Percentiles rank a stretch among this genome's conserved stretches.
Evolutionary conservation across 2,113 vertebrate genomes (phyloP).

Genomic region (Mustela nigripes): DNA sequence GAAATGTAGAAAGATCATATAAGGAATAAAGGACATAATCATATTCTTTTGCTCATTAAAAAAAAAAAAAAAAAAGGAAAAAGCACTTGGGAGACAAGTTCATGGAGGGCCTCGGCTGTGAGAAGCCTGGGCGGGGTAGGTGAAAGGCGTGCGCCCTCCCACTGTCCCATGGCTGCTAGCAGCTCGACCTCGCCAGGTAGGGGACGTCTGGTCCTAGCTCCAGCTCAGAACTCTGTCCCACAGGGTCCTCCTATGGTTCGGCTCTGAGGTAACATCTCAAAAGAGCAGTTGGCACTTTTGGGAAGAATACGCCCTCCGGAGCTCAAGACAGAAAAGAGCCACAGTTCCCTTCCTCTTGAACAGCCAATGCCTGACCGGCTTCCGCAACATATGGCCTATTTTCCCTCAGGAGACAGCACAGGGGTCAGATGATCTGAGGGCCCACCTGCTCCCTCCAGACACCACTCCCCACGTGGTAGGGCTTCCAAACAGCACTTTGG

Average conservation of each 20-base stretch:
- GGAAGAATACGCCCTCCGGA: background rate
- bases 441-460: rapidly evolving
- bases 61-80: background rate
- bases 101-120: rapidly evolving
- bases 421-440: rapidly evolving
- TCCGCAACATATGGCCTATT: rapidly evolving
- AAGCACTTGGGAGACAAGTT: background rate
- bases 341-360: rapidly evolving
- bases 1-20: background rate
- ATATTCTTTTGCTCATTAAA: background rate
- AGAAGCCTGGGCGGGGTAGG: rapidly evolving
- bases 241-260: rapidly evolving
- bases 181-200: no score
- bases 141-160: rapidly evolving
- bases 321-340: rapidly evolving
- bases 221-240: background rate
- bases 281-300: background rate
- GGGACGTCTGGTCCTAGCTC: no score
- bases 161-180: rapidly evolving
- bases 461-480: background rate
- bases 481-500: background rate
- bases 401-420: background rate
- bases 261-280: background rate
- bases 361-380: rapidly evolving
- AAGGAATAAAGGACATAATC: rapidly evolving